Evolutionary conservation across 1,140 invertebrate species (phyloP).

Genomic region (Onthophagus taurus): DNA sequence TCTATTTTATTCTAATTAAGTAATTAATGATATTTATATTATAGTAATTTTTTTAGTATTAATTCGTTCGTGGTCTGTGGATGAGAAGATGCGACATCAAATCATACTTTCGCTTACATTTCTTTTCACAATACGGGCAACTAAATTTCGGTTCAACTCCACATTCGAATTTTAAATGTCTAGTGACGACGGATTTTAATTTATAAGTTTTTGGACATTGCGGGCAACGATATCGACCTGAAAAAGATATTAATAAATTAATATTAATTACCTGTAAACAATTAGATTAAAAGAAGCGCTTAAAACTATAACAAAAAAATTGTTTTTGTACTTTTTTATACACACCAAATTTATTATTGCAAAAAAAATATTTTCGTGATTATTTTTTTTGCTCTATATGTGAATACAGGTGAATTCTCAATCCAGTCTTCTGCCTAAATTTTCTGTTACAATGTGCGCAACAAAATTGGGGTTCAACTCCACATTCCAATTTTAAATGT

Average conservation of each 20-base stretch:
- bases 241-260: no score
- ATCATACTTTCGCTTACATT: slow-evolving; percentile 10
- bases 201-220: slow-evolving; percentile 11
- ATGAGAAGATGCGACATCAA: slow-evolving; percentile 8
- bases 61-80: no score
- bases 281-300: no score
- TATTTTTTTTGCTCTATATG: no score
- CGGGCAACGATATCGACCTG: slow-evolving; percentile 6
- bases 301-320: no score
- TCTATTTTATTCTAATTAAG: no score
- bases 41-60: no score
- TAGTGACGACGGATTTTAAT: neutral
- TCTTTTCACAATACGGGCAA: slow-evolving; percentile 3
- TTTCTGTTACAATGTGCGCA: slow-evolving; percentile 15
- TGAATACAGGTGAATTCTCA: slow-evolving; percentile 12
- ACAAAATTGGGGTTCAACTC: slow-evolving; percentile 44
- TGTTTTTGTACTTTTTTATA: no score
- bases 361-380: no score
- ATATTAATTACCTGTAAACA: no score
- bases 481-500: slow-evolving; percentile 45
- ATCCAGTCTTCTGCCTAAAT: slow-evolving; percentile 11
- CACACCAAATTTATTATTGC: no score
- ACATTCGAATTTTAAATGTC: slow-evolving; percentile 10
- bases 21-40: no score
- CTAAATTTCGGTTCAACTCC: slow-evolving; percentile 11